Evolutionary conservation across 2,797 vertebrate genomes (phyloP), one percentile per base, ranked within the genome.

Genomic region (Lacerta agilis): DNA sequence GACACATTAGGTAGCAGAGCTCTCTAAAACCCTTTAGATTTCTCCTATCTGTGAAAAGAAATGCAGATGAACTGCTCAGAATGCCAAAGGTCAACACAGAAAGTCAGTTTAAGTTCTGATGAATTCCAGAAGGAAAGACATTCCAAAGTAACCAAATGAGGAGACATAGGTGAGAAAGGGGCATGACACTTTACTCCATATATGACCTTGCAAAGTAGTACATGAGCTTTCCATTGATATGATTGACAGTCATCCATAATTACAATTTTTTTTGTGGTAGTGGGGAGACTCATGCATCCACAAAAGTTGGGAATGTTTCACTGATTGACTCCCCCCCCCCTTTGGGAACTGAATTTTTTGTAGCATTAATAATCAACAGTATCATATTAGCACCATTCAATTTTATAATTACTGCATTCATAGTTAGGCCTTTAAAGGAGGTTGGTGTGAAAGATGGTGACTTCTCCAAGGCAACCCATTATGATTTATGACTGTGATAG

Each of bases 81-180:
- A 92, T 88, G 86, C 91, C 29, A 94, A 91, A 86, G 80, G 87
- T 91, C 88, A 94, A 88, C 81, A 92, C n/a, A 92, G 90, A 93
- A 90, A 92, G 93, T 83, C 27, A 67, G 20, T 80, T 86, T 67
- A 89, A 90, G 1, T 92, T 92, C 90, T 92, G 71, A 90, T 89
- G 93, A 91, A 87, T 89, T 41, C 5, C 81, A 86, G 86, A 89
- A 91, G 87, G 93, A 94, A 79, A 92, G 90, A 82, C 85, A 89
- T 72, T 73, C n/a, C 66, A 73, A 85, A 80, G 64, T 90, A 93
- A 91, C 91, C 93, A 82, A 91, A 88, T 87, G 75, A 49, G 20
- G 5, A 64, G 29, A 45, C 66, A 38, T 20, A 55, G 67, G 67
- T 8, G 55, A 85, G 87, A 93, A 80, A 13, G 79, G 55, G 91